Conservation (phyloP, 2,888 invertebrate genomes). For the Stenolophus ochropezus region DNA sequence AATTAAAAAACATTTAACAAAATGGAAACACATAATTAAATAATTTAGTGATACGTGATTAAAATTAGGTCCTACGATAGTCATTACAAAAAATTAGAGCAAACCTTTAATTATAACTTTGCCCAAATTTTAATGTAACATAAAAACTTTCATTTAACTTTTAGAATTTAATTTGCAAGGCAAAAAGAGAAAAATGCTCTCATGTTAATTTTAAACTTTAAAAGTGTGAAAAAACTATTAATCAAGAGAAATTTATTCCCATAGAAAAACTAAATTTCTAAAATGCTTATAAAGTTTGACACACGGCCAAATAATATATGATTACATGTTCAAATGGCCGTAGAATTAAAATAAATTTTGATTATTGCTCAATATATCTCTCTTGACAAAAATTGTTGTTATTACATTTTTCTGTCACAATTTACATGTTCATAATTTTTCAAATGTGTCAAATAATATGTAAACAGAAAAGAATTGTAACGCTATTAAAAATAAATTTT, state of each 20-base stretch:
- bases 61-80: neutral
- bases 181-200: neutral
- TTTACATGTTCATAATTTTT: neutral
- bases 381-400: neutral
- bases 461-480: constrained; percentile 1
- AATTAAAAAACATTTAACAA: no score
- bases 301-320: neutral
- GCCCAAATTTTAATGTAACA: neutral
- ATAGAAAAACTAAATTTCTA: constrained; percentile 2
- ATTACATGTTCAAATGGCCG: neutral
- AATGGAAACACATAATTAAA: neutral
- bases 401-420: neutral
- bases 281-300: neutral
- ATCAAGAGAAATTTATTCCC: constrained; percentile 6
- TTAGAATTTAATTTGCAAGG: neutral
- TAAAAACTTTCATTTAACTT: neutral
- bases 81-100: neutral
- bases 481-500: neutral
- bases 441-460: neutral
- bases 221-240: neutral
- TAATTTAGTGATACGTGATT: neutral
- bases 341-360: neutral
- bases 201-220: neutral
- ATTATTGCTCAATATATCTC: neutral
- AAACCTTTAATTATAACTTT: constrained; percentile 11